Evolutionary conservation across 2,113 vertebrate species (phyloP).

Genomic region (Taurulus bubalis): DNA sequence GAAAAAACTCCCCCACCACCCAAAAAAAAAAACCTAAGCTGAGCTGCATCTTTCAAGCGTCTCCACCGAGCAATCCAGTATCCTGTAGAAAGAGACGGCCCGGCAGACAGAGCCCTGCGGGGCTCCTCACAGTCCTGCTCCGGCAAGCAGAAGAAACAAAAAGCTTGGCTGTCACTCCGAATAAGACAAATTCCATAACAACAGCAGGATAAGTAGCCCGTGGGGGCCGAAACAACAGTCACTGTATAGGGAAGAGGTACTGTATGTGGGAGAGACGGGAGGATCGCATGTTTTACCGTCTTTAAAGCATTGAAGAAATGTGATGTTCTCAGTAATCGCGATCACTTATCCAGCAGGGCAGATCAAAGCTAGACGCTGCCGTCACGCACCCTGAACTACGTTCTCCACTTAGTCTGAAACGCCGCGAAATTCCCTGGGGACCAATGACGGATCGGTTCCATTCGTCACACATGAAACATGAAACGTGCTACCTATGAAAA

Average conservation of each 20-base stretch:
- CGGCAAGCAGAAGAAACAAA: slow-evolving; percentile 72
- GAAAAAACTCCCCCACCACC: background rate
- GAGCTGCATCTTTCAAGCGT: slow-evolving; percentile 21
- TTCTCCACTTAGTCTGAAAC: slow-evolving; percentile 14
- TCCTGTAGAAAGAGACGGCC: slow-evolving; percentile 59
- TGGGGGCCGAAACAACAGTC: slow-evolving; percentile 55
- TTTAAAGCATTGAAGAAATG: slow-evolving; percentile 16
- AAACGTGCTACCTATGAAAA: no score
- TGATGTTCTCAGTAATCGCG: slow-evolving; percentile 26
- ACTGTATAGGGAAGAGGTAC: slow-evolving; percentile 42
- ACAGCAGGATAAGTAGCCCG: slow-evolving; percentile 62
- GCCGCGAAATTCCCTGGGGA: slow-evolving; percentile 9
- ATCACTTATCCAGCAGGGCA: background rate
- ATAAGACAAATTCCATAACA: slow-evolving; percentile 75
- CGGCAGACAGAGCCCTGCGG: slow-evolving; percentile 63
- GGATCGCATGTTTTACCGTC: background rate
- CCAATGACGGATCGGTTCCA: slow-evolving; percentile 7
- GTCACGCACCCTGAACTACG: slow-evolving; percentile 17
- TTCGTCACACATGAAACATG: slow-evolving; percentile 28
- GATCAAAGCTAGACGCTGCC: slow-evolving; percentile 30
- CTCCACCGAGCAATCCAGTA: slow-evolving; percentile 24
- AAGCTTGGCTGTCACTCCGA: slow-evolving; percentile 65
- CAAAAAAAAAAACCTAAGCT: background rate
- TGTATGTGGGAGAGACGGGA: slow-evolving; percentile 7
- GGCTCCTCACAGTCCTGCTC: slow-evolving; percentile 73